phyloP scores from a whole-genome alignment of 2,113 vertebrate genomes.

The Misgurnus anguillicaudatus region DNA sequence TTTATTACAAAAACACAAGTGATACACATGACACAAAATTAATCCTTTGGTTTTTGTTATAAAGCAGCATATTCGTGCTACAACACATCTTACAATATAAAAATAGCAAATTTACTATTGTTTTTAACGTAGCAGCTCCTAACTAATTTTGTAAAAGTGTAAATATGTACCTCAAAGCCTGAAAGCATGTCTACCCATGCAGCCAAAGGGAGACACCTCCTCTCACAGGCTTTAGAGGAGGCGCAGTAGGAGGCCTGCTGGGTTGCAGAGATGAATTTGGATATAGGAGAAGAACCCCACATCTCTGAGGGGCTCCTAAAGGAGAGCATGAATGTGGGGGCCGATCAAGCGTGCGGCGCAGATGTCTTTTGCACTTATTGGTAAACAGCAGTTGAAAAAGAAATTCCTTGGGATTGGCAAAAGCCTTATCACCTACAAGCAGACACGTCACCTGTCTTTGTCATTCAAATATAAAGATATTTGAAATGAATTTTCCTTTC shows the following conservation, averaged over 20 bases:
- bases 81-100: neutral
- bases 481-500: conserved; percentile 25
- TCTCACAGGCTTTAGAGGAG: conserved; percentile 27
- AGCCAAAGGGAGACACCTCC: neutral
- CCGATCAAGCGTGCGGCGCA: conserved; percentile 18
- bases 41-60: too few relatives aligned
- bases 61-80: neutral
- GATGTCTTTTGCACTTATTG: neutral
- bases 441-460: conserved; percentile 71
- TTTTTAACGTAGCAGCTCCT: too few relatives aligned
- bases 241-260: conserved; percentile 30
- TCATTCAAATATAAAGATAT: conserved; percentile 61
- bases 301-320: conserved; percentile 19
- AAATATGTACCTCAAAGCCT: neutral
- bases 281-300: conserved; percentile 9
- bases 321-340: conserved; percentile 27
- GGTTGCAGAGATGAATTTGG: conserved; percentile 17
- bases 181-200: neutral
- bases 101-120: too few relatives aligned
- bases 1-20: too few relatives aligned
- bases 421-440: conserved; percentile 66
- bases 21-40: too few relatives aligned
- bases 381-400: conserved; percentile 44
- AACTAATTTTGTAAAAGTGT: neutral
- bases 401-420: conserved; percentile 52